phyloP scores from a whole-genome alignment of 2,797 vertebrate genomes.

The Numenius phaeopus region DNA sequence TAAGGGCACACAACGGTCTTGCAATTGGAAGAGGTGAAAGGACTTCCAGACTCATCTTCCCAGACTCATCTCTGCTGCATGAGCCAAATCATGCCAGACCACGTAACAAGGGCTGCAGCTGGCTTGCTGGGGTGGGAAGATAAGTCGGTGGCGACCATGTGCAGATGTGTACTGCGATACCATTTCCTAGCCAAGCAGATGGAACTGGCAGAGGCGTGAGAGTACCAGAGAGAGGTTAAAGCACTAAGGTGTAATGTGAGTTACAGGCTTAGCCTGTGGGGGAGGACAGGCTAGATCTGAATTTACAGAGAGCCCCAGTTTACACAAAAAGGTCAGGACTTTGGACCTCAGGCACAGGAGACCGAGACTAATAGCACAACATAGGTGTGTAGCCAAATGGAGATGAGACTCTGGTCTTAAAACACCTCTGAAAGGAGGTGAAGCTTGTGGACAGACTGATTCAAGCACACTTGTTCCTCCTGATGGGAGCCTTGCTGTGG shows the following conservation, averaged over 20 bases:
- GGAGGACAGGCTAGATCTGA: not conserved
- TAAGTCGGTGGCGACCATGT: not conserved
- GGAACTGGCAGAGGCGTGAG: not conserved
- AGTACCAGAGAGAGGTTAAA: not conserved
- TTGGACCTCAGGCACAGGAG: not conserved
- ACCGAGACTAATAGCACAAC: not conserved
- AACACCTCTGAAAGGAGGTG: not conserved
- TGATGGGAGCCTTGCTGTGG: not conserved
- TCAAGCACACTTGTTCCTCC: not conserved
- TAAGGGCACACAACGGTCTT: not conserved
- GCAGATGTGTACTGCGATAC: not conserved
- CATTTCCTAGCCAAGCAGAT: not conserved
- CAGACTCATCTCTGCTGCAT: not conserved
- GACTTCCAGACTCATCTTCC: not conserved
- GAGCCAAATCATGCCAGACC: not conserved
- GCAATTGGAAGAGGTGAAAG: not conserved
- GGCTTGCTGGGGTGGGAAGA: not conserved
- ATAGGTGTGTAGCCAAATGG: not conserved
- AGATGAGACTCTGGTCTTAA: not conserved
- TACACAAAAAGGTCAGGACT: not conserved
- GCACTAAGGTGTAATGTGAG: not conserved
- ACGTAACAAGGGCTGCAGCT: not conserved
- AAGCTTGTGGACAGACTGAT: not conserved
- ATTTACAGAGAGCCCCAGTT: not conserved
- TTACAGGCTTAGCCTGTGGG: not conserved